A percentile compares a stretch with the other conserved stretches of the same genome.
phyloP scores from a whole-genome alignment of 2,888 invertebrate species.

The Stegophylla sp. region DNA sequence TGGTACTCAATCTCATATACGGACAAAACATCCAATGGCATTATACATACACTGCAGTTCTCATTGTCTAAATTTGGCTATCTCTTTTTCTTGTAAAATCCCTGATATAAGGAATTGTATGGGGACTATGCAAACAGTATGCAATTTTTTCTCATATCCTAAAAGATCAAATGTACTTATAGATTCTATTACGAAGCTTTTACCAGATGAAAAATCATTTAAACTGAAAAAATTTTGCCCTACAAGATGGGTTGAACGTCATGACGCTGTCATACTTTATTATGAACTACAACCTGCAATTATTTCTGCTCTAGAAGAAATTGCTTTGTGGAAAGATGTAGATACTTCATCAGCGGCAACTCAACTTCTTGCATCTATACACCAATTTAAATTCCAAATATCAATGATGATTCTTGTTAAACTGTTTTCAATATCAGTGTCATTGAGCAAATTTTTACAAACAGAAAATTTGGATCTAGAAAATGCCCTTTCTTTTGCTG shows the following conservation, averaged over 20 bases:
- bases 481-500: conserved; percentile 21
- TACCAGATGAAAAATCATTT: not conserved
- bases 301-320: conserved; percentile 43
- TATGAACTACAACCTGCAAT: conserved; percentile 44
- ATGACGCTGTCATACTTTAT: conserved; percentile 52
- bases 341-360: conserved; percentile 43
- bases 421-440: conserved; percentile 32
- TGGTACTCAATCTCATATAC: conserved; percentile 51
- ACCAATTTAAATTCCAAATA: conserved; percentile 17
- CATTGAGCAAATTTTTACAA: conserved; percentile 13
- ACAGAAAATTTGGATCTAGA: conserved; percentile 24
- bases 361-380: conserved; percentile 10
- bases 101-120: conserved; percentile 23
- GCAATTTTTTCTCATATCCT: conserved; percentile 25
- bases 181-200: not conserved
- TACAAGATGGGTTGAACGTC: conserved; percentile 57
- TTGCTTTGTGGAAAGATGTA: conserved; percentile 34
- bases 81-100: conserved; percentile 1
- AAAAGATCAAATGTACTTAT: conserved; percentile 12
- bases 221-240: conserved; percentile 65
- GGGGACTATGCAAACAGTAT: conserved; percentile 13
- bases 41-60: conserved; percentile 66
- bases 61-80: conserved; percentile 32
- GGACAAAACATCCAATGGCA: conserved; percentile 66
- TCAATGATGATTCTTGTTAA: conserved; percentile 22